Evolutionary conservation across 2,888 invertebrate genomes (phyloP).

Genomic region (Sphaeridia pumilis): DNA sequence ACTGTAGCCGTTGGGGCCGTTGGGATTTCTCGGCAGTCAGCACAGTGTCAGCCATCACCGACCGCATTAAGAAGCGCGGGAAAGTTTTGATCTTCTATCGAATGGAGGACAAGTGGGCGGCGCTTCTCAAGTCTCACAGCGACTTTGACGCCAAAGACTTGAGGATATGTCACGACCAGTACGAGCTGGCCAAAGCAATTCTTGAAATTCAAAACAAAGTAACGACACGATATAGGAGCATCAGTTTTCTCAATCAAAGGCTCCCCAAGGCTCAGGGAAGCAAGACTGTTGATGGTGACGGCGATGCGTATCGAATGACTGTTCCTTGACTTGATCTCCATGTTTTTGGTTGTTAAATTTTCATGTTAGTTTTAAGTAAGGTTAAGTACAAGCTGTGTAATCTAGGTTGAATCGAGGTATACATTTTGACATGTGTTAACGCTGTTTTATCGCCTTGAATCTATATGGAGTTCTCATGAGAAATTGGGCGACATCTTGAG

Average conservation of each 20-base stretch:
- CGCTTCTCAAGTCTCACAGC: background rate
- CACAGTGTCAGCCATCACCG: slow-evolving; percentile 20
- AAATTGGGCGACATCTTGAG: too few species aligned
- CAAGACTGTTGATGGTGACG: background rate
- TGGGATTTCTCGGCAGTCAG: slow-evolving; percentile 28
- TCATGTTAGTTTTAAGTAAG: background rate
- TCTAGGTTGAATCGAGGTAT: background rate
- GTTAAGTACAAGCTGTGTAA: background rate
- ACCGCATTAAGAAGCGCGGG: slow-evolving; percentile 26
- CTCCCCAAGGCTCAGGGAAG: background rate
- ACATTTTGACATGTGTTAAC: background rate
- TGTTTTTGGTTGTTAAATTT: background rate
- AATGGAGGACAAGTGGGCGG: background rate
- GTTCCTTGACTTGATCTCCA: background rate
- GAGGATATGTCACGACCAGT: background rate
- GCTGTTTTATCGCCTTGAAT: too few species aligned
- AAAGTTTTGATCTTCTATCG: slow-evolving; percentile 19
- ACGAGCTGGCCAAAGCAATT: background rate
- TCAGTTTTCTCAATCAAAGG: background rate
- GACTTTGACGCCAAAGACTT: slow-evolving; percentile 7
- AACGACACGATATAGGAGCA: background rate
- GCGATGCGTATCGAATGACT: background rate
- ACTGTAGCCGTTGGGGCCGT: slow-evolving; percentile 22
- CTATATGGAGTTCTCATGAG: too few species aligned
- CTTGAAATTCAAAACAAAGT: background rate